phyloP scores from a whole-genome alignment of 2,113 vertebrate species.

The Peromyscus leucopus region DNA sequence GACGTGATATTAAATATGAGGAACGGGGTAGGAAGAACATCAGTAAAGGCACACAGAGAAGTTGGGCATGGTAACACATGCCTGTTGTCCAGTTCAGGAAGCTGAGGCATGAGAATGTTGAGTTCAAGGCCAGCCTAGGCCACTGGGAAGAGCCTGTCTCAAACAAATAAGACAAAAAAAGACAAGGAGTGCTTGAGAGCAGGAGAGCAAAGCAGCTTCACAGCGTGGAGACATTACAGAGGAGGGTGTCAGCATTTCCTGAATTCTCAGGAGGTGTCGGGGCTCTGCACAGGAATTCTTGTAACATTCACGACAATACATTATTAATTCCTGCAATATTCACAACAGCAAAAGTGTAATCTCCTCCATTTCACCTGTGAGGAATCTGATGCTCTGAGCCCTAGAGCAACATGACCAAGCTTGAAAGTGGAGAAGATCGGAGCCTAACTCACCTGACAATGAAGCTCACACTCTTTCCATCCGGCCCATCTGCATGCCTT shows the following conservation, averaged over 20 bases:
- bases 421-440: background rate
- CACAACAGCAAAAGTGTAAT: background rate
- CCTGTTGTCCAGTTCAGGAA: background rate
- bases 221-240: background rate
- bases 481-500: accelerated
- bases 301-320: background rate
- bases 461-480: background rate
- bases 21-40: too few relatives aligned
- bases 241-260: background rate
- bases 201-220: background rate
- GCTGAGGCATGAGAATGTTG: background rate
- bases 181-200: background rate
- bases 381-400: background rate
- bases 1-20: background rate
- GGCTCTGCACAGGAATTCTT: background rate
- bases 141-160: background rate
- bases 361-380: background rate
- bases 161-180: background rate
- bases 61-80: too few relatives aligned
- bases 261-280: background rate
- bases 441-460: background rate
- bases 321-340: background rate
- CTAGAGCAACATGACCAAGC: background rate
- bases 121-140: background rate
- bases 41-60: background rate